Conservation (phyloP, 1,140 invertebrate genomes). For the Pantala flavescens region DNA sequence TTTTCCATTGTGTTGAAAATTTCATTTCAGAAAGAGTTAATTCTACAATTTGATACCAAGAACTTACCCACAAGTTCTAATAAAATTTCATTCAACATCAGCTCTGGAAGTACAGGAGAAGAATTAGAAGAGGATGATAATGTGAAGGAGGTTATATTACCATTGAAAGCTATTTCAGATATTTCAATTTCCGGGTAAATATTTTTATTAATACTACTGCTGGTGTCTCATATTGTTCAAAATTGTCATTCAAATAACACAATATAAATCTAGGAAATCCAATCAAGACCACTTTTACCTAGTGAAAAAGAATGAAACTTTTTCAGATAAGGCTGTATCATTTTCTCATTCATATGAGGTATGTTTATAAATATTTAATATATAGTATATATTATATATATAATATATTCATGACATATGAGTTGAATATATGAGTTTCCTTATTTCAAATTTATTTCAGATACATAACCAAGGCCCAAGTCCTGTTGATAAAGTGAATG, state of each 20-base stretch:
- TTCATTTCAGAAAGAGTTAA: background rate
- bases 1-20: background rate
- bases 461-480: background rate
- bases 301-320: background rate
- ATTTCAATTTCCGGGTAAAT: constrained; percentile 5
- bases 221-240: background rate
- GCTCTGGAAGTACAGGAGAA: background rate
- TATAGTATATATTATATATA: too few relatives aligned
- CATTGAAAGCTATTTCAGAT: background rate
- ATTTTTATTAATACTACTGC: background rate
- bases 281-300: background rate
- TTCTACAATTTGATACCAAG: background rate
- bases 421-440: background rate
- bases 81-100: background rate
- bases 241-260: background rate
- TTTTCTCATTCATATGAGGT: constrained; percentile 3
- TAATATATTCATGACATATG: background rate
- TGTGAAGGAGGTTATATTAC: background rate
- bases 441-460: background rate
- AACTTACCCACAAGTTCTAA: background rate
- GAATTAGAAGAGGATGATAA: constrained; percentile 2
- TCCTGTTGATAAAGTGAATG: background rate
- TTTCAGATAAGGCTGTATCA: background rate
- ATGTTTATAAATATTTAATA: background rate
- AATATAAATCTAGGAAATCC: constrained; percentile 8